These are phyloP conservation scores for Chrysocyon brachyurus DNA, from an alignment of 2,797 vertebrate species.

Conservation along the genomic window DNA sequence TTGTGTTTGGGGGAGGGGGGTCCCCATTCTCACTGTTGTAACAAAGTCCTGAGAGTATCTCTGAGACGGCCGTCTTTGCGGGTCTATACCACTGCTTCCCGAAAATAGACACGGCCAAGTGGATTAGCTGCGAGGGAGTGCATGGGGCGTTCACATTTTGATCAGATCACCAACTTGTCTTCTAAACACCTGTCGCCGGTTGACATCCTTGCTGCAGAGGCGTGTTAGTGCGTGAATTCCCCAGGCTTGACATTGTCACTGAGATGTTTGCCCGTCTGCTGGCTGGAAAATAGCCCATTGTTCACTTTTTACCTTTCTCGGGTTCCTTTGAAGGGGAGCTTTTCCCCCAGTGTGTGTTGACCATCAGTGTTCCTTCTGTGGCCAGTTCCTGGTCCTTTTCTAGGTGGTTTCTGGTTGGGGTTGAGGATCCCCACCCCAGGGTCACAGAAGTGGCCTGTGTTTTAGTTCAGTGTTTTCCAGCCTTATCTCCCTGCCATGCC, in stretches of 20 bases:
- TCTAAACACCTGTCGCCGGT: accelerated
- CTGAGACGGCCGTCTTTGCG: accelerated
- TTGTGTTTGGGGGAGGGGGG: accelerated
- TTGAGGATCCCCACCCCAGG: not conserved
- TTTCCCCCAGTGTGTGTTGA: accelerated
- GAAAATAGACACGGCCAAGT: accelerated
- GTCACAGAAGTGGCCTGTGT: accelerated
- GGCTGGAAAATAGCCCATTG: accelerated
- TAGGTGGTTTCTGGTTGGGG: not conserved
- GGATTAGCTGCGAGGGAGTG: accelerated
- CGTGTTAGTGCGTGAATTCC: no score
- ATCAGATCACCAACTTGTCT: not conserved
- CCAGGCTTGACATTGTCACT: accelerated
- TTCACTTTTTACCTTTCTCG: accelerated
- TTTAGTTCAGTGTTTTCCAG: not conserved
- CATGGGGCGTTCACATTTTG: accelerated
- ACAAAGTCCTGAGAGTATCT: not conserved
- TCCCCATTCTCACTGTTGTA: not conserved
- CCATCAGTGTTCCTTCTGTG: not conserved
- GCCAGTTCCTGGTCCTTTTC: not conserved
- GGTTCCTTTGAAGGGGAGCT: not conserved
- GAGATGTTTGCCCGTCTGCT: not conserved
- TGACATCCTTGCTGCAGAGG: accelerated
- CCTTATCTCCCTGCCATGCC: accelerated
- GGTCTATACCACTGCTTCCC: accelerated